Conservation (phyloP, 2,888 invertebrate genomes). For the Conops quadrifasciatus region DNA sequence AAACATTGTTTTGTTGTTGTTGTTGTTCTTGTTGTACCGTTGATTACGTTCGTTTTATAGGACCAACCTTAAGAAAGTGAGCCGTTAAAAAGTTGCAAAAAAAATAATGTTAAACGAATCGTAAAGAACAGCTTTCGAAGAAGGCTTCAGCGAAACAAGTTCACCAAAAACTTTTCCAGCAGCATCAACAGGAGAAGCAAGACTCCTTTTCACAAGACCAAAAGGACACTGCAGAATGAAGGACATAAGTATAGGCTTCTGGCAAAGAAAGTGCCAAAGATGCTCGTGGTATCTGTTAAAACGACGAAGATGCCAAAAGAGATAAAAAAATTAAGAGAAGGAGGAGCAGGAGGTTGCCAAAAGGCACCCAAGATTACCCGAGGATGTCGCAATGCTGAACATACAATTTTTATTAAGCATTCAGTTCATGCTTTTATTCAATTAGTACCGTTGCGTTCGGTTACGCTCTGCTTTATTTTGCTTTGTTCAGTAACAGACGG, state of each 20-base stretch:
- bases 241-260: neutral
- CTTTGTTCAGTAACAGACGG: too few relatives aligned
- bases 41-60: too few relatives aligned
- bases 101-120: slow-evolving; percentile 60
- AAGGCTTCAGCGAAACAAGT: neutral
- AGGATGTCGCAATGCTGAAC: too few relatives aligned
- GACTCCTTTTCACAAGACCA: neutral
- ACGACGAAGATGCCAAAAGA: neutral
- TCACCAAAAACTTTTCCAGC: slow-evolving; percentile 41
- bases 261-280: neutral
- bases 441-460: slow-evolving; percentile 61
- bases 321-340: neutral
- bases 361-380: too few relatives aligned
- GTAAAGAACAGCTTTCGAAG: slow-evolving; percentile 51
- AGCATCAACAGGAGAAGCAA: neutral
- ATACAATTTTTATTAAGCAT: slow-evolving; percentile 56
- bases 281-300: neutral
- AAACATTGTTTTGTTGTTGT: too few relatives aligned
- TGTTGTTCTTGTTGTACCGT: too few relatives aligned
- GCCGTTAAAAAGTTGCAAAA: too few relatives aligned
- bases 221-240: too few relatives aligned
- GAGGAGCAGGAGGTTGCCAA: neutral
- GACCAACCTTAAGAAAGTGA: too few relatives aligned
- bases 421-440: slow-evolving; percentile 63
- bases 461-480: slow-evolving; percentile 15